Percentiles rank a stretch among this genome's conserved stretches.
phyloP scores from a whole-genome alignment of 2,797 vertebrate species.

The Tarsius wallacei region DNA sequence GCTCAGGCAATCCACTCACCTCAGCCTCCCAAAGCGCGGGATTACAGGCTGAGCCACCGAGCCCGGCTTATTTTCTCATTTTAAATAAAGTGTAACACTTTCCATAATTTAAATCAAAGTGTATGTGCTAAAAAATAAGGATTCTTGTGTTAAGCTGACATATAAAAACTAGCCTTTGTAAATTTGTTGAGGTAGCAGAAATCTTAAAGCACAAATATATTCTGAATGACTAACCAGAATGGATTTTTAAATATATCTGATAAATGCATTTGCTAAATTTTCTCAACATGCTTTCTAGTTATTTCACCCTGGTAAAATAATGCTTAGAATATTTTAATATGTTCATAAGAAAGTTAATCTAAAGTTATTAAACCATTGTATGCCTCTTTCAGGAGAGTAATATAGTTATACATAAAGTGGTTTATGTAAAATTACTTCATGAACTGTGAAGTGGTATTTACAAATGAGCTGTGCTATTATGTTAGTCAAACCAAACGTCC shows the following conservation, averaged over 20 bases:
- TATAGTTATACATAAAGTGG: not conserved
- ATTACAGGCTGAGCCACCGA: no score
- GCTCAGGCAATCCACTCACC: no score
- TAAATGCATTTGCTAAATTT: not conserved
- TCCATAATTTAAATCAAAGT: not conserved
- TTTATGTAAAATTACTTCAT: not conserved
- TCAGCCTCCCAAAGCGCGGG: no score
- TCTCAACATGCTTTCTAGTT: not conserved
- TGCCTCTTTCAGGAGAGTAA: not conserved
- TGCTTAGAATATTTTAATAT: not conserved
- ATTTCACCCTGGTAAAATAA: not conserved
- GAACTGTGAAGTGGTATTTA: not conserved
- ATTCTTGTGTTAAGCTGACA: not conserved
- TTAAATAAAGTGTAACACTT: not conserved
- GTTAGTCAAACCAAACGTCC: not conserved
- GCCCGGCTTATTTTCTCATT: no score
- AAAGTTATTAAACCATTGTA: not conserved
- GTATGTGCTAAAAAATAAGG: conserved; percentile 28
- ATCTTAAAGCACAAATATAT: not conserved
- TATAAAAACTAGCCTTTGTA: not conserved
- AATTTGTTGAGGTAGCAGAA: not conserved
- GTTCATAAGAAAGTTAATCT: conserved; percentile 32
- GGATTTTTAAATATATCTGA: not conserved
- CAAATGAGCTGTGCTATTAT: not conserved
- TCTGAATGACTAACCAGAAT: conserved; percentile 13